Base-by-base conservation (phyloP, 2,113 vertebrate species). In the Actenoides lindsayi region DNA sequence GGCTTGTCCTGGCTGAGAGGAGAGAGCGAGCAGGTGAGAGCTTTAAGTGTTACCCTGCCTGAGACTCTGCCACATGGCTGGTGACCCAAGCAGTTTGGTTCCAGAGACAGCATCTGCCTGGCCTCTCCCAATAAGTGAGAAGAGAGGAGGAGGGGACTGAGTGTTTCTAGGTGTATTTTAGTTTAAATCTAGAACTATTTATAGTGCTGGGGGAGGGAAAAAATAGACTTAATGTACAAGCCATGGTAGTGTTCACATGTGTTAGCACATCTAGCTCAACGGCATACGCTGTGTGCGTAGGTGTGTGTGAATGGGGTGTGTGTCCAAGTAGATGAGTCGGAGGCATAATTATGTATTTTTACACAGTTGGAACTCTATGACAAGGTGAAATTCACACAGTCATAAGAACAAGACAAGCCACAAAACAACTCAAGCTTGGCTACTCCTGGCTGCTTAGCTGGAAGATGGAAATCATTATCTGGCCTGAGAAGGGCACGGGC, bases 1-100 rank as follows among this genome's bases (percentile, higher is more conserved):
- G 98, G 94, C 93, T 99, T 99, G 95, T 99, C 99, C 96, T 99
- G 99, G 89, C 99, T 99, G 95, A 91, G 89, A 59, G 24, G 53
- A 94, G 50, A 95, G 37, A 96, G 0, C 85, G 25, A 74, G n/a
- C 17, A 46, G 53, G 35, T 83, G 77, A 96, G 48, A 8, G 33
- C 78, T 71, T 65, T 37, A 63, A 57, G 76, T 33, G 54, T 56
- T 59, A 28, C n/a, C 6, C 46, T 57, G 74, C 39, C 54, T n/a
- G 35, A 7, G 9, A 59, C 90, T 70, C 54, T 44, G 41, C 10
- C 41, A 30, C 9, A 11, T 37, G n/a, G 39, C 80, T 87, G 67
- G 46, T 83, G 81, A 89, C 51, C 62, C 65, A 74, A 87, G n/a
- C 46, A 73, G 28, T 51, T 71, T 21, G 15, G 15, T 75, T 74